Percentiles rank a stretch among this genome's conserved stretches.
Evolutionary conservation across 2,113 vertebrate species (phyloP).

Genomic region (Lanius ludovicianus): DNA sequence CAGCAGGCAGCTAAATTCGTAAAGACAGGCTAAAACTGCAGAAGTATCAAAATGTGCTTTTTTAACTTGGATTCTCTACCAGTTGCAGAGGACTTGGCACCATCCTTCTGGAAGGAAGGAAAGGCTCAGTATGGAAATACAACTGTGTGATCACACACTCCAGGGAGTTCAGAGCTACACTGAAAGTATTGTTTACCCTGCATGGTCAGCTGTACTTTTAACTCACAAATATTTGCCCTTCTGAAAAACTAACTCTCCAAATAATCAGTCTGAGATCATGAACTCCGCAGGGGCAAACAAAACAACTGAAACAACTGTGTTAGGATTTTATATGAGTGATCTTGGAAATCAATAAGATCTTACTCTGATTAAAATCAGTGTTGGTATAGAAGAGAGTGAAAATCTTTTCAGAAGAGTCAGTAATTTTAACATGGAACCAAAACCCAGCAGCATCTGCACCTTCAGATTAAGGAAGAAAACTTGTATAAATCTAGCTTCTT

Average conservation of each 20-base stretch:
- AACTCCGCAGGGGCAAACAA: not conserved
- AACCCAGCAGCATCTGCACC: not conserved
- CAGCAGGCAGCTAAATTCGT: not conserved
- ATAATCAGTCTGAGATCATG: not conserved
- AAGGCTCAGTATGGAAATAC: conserved; percentile 16
- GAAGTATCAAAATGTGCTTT: not conserved
- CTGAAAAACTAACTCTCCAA: conserved; percentile 10
- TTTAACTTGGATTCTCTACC: not conserved
- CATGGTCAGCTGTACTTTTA: conserved; percentile 34
- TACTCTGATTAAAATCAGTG: not conserved
- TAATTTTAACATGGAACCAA: not conserved
- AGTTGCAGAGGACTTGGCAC: conserved; percentile 30
- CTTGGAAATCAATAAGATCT: not conserved
- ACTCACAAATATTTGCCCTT: conserved; percentile 52
- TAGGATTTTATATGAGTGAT: not conserved
- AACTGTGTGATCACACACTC: not conserved
- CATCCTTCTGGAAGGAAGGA: conserved; percentile 50
- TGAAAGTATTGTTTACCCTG: conserved; percentile 33
- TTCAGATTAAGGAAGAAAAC: not conserved
- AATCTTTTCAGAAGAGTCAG: not conserved
- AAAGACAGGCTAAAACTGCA: not conserved
- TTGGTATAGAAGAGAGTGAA: not conserved
- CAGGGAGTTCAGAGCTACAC: conserved; percentile 26
- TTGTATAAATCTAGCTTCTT: not conserved
- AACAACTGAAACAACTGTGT: not conserved